phyloP scores from a whole-genome alignment of 2,888 invertebrate genomes.

The Cecidostiba fungosa region DNA sequence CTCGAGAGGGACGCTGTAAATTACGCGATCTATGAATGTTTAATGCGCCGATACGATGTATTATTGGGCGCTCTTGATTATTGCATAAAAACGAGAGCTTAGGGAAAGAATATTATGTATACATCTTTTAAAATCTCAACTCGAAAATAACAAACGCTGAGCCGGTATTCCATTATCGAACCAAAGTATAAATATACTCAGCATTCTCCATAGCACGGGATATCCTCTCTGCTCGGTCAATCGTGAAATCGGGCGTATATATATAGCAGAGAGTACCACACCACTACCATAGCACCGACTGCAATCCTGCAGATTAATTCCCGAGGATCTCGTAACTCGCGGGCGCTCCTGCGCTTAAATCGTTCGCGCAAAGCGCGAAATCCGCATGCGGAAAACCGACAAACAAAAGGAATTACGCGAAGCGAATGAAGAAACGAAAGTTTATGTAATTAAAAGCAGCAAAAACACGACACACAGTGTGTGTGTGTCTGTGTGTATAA shows the following conservation, averaged over 20 bases:
- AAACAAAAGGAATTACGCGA: conserved; percentile 63
- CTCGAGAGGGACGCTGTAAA: not conserved
- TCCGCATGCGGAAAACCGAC: conserved; percentile 60
- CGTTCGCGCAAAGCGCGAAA: conserved; percentile 25
- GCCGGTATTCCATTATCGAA: conserved; percentile 38
- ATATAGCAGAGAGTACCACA: not conserved
- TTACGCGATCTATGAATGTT: conserved; percentile 29
- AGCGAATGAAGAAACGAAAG: conserved; percentile 70
- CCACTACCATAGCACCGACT: not conserved
- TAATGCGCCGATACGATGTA: not conserved
- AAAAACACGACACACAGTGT: conserved; percentile 19
- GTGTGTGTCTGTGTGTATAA: not conserved
- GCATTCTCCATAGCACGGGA: conserved; percentile 35
- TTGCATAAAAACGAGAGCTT: not conserved
- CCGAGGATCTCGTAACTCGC: conserved; percentile 61
- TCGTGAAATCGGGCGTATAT: conserved; percentile 59
- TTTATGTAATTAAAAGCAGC: conserved; percentile 72
- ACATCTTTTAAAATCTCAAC: not conserved
- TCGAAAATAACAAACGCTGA: not conserved
- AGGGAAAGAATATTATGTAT: not conserved
- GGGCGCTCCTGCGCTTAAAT: conserved; percentile 57
- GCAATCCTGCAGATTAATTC: conserved; percentile 62
- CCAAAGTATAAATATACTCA: conserved; percentile 38
- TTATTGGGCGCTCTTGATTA: conserved; percentile 10
- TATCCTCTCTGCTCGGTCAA: conserved; percentile 44